Evolutionary conservation across 2,797 vertebrate genomes (phyloP).

Genomic region (Lateolabrax maculatus): DNA sequence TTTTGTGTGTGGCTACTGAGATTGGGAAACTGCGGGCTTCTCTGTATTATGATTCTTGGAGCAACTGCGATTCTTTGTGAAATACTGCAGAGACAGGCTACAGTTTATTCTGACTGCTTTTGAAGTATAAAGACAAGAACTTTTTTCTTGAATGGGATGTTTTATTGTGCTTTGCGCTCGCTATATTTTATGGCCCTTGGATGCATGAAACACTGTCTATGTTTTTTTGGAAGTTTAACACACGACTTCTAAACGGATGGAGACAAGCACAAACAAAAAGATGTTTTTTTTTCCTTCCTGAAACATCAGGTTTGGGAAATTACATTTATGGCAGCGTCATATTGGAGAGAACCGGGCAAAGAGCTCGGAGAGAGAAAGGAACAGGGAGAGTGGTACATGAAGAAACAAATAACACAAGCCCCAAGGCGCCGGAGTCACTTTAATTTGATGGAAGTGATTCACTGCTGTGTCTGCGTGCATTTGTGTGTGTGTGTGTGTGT

Average conservation of each 20-base stretch:
- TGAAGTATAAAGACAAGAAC: background rate
- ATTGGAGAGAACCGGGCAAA: slow-evolving; percentile 41
- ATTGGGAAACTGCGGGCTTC: slow-evolving; percentile 12
- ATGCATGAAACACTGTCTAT: background rate
- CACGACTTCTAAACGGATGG: slow-evolving; percentile 3
- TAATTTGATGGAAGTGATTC: slow-evolving; percentile 73
- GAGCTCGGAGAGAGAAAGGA: slow-evolving; percentile 31
- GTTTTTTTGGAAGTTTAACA: slow-evolving; percentile 2
- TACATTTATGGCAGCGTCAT: slow-evolving; percentile 38
- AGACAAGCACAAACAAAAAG: slow-evolving; percentile 5
- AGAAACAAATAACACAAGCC: slow-evolving; percentile 66
- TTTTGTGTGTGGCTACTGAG: slow-evolving; percentile 2
- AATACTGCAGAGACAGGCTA: slow-evolving; percentile 1
- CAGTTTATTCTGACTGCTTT: slow-evolving; percentile 8
- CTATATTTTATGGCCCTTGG: background rate
- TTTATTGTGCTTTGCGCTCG: background rate
- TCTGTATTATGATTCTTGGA: background rate
- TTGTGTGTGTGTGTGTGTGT: slow-evolving; percentile 16
- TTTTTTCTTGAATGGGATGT: slow-evolving; percentile 6
- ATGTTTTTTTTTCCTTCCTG: background rate
- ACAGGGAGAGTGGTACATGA: slow-evolving; percentile 33
- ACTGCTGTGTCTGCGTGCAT: slow-evolving; percentile 25
- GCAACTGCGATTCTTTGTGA: background rate
- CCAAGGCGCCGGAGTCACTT: slow-evolving; percentile 54
- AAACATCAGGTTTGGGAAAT: slow-evolving; percentile 46